phyloP scores from a whole-genome alignment of 2,888 invertebrate species.

The Tipula unca region DNA sequence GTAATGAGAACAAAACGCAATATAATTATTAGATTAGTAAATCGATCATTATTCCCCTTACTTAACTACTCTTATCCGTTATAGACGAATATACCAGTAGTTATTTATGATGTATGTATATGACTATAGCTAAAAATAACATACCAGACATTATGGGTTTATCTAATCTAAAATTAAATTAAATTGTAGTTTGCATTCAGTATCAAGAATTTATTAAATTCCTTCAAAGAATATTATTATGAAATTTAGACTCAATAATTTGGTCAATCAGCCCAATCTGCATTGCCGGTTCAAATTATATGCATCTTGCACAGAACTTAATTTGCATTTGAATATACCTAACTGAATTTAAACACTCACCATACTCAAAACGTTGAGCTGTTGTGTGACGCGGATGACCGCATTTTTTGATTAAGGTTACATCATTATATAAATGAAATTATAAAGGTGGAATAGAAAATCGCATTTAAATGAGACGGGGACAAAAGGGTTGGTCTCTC shows the following conservation, averaged over 20 bases:
- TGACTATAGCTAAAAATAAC: background rate
- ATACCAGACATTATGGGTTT: background rate
- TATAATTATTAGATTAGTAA: background rate
- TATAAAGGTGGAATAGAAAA: no score
- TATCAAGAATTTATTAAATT: background rate
- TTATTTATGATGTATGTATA: no score
- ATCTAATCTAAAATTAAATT: background rate
- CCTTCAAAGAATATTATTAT: background rate
- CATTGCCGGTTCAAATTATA: no score
- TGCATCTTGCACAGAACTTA: no score
- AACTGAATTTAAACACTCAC: no score
- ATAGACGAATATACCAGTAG: background rate
- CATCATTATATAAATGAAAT: no score
- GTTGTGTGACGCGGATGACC: no score
- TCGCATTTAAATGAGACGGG: no score
- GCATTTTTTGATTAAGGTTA: no score
- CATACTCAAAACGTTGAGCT: no score
- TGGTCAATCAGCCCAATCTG: background rate
- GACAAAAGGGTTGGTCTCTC: no score
- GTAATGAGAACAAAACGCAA: background rate
- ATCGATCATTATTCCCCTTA: background rate
- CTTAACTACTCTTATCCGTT: background rate
- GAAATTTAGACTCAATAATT: background rate
- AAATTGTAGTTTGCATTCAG: background rate
- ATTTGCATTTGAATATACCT: no score